These are phyloP conservation scores for Sparus aurata DNA, from an alignment of 2,797 vertebrate genomes.

Conservation along the genomic window DNA sequence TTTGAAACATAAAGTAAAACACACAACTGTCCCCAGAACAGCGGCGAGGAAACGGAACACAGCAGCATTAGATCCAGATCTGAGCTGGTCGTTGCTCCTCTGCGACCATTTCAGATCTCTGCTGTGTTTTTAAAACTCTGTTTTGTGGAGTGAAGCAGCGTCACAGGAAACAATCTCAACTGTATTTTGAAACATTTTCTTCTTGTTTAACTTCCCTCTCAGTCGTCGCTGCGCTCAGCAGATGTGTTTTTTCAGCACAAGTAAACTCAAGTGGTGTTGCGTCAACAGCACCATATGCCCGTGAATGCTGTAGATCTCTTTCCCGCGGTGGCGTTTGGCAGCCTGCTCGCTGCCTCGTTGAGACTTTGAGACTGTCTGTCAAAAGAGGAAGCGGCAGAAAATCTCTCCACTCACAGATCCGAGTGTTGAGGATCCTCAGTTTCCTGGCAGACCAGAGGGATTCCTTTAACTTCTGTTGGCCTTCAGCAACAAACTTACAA, in stretches of 20 bases:
- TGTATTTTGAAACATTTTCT: not conserved
- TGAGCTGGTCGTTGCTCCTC: not conserved
- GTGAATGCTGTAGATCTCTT: not conserved
- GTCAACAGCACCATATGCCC: conserved; percentile 52
- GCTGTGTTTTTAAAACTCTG: not conserved
- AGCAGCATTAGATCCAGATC: too few species aligned
- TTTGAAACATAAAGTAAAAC: not conserved
- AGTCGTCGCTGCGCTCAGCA: conserved; percentile 13
- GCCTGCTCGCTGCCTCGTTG: not conserved
- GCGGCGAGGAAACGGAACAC: too few species aligned
- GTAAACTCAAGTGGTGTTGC: conserved; percentile 47
- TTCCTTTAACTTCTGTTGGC: not conserved
- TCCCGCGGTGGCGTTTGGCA: conserved; percentile 17
- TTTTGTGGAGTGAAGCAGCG: not conserved
- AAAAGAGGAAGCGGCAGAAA: conserved; percentile 27
- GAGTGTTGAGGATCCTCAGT: too few species aligned
- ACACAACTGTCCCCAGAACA: not conserved
- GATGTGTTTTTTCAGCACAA: conserved; percentile 58
- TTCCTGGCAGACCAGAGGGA: not conserved
- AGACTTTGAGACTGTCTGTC: conserved; percentile 2
- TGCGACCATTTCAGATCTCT: not conserved
- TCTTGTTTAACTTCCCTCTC: not conserved
- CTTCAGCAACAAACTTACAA: not conserved
- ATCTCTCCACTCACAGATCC: not conserved
- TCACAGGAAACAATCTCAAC: not conserved